Percentiles rank a stretch among this genome's conserved stretches.
Conservation (phyloP, 2,113 vertebrate genomes). For the Notothenia coriiceps region DNA sequence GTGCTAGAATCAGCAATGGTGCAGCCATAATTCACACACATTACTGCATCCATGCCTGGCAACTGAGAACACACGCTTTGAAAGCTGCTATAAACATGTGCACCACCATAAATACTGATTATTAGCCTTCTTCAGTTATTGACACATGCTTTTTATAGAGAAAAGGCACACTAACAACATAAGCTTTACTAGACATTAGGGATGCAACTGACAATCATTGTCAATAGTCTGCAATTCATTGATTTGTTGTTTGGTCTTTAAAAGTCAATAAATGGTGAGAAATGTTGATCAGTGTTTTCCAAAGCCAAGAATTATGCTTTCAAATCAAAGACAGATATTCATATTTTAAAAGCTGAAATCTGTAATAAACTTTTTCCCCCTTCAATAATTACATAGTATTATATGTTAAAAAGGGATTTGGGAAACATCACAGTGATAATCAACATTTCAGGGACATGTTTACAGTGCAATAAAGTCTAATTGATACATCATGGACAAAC, state of each 20-base stretch:
- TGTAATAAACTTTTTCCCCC: too few relatives aligned
- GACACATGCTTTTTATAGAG: background rate
- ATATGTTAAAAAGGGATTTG: background rate
- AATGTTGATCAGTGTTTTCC: too few relatives aligned
- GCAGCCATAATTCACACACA: slow-evolving; percentile 56
- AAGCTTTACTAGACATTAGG: background rate
- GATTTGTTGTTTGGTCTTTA: too few relatives aligned
- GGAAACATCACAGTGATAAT: background rate
- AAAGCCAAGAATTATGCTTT: too few relatives aligned
- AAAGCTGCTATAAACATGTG: slow-evolving; percentile 3
- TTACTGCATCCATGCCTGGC: slow-evolving; percentile 3
- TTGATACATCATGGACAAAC: slow-evolving; percentile 9
- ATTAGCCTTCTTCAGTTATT: background rate
- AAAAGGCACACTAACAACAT: background rate
- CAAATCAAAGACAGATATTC: too few relatives aligned
- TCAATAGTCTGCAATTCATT: too few relatives aligned
- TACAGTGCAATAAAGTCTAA: background rate
- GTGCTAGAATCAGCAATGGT: slow-evolving; percentile 38
- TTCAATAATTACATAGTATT: too few relatives aligned
- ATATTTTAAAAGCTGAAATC: too few relatives aligned
- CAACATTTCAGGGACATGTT: background rate
- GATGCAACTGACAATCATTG: too few relatives aligned
- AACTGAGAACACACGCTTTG: background rate
- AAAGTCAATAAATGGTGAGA: too few relatives aligned
- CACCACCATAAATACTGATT: background rate